Conservation (phyloP, 2,888 invertebrate genomes). For the Stramonita haemastoma region DNA sequence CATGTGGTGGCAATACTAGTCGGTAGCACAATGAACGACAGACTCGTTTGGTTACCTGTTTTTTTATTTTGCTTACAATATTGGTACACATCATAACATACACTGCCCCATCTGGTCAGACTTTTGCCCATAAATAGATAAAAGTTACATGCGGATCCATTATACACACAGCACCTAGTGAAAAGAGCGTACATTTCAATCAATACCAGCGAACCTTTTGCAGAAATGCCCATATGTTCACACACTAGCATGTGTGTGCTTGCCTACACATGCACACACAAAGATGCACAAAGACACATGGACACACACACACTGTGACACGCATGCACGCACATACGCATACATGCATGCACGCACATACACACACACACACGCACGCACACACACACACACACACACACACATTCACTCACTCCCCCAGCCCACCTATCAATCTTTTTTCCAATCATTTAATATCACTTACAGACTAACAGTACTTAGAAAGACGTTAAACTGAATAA, state of each 20-base stretch:
- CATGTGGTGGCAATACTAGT: too few species aligned
- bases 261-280: background rate
- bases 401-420: too few species aligned
- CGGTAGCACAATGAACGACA: too few species aligned
- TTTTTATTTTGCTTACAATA: too few species aligned
- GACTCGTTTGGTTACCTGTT: too few species aligned
- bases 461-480: background rate
- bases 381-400: background rate
- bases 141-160: background rate
- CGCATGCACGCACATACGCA: background rate
- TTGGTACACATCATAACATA: background rate
- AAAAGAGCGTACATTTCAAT: background rate
- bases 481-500: too few species aligned
- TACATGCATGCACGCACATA: background rate
- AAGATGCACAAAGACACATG: background rate
- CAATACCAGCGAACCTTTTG: background rate
- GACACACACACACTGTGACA: background rate
- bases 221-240: background rate
- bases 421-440: too few species aligned
- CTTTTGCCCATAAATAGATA: background rate
- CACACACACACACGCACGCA: background rate
- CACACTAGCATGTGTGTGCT: background rate
- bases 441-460: too few species aligned
- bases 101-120: background rate
- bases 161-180: background rate